Conservation (phyloP, 2,888 invertebrate species). For the Volucella bombylans region DNA sequence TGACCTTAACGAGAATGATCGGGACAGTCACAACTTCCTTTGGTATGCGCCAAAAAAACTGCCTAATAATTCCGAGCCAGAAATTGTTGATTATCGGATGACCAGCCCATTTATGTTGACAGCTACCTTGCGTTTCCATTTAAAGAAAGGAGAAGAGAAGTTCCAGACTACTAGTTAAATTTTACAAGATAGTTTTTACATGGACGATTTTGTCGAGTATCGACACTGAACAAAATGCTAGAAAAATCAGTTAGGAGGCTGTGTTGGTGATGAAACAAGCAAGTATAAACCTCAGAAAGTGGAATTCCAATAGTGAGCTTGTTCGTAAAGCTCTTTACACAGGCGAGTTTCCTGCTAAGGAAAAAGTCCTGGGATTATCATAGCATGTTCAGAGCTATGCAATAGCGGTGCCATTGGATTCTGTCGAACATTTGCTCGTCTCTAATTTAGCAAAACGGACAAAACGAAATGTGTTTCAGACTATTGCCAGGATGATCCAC, state of each 20-base stretch:
- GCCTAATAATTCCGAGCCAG: no score
- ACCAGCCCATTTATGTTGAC: neutral
- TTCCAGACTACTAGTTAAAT: slow-evolving; percentile 21
- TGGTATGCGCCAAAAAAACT: no score
- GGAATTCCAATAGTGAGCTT: slow-evolving; percentile 42
- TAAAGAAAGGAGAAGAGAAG: slow-evolving; percentile 18
- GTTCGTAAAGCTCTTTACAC: slow-evolving; percentile 23
- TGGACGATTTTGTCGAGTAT: no score
- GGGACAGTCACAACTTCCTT: no score
- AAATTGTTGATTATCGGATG: fast-evolving
- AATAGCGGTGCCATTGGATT: slow-evolving; percentile 21
- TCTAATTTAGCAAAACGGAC: no score
- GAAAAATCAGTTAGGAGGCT: no score
- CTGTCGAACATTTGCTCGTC: neutral
- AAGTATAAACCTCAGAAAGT: slow-evolving; percentile 47
- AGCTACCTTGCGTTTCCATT: slow-evolving; percentile 22
- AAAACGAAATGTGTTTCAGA: slow-evolving; percentile 23
- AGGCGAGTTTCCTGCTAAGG: slow-evolving; percentile 11
- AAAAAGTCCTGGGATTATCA: slow-evolving; percentile 22
- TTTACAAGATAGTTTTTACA: slow-evolving; percentile 29
- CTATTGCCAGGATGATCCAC: slow-evolving; percentile 16
- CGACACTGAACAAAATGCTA: no score
- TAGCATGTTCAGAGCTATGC: no score
- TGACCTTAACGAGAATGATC: no score
- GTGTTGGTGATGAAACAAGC: slow-evolving; percentile 25